Base-by-base conservation (phyloP, 1,140 invertebrate species). In the Cherax destructor region DNA sequence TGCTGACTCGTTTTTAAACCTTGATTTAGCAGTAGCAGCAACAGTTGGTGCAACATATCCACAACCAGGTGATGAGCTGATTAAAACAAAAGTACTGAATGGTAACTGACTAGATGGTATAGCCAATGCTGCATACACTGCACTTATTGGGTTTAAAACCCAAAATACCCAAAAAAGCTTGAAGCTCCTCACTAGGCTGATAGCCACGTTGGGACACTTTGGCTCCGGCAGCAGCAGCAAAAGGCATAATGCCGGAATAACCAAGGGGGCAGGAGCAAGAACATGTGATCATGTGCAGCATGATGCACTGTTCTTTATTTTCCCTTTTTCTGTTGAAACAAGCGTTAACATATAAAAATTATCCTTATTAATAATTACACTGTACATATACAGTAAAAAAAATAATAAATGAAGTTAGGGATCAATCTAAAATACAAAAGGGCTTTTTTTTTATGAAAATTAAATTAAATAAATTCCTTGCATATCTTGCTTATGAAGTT, bases 141-240 rank as follows among this genome's bases (percentile, higher is more conserved):
- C 21, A 21, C 13, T 11, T 65, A 11, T 65, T 65, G 61, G 21
- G 21, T 65, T 41, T 41, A 65, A 3, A 21, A 65, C 1, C 61
- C 13, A 65, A 18, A 1, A 21, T 65, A 65, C 61, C 61, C 61
- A 65, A 65, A n/a, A 21, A 65, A 3, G 21, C 5, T 65, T 16
- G 5, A 5, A 6, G 16, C 21, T 9, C 77, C 21, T 79, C 47
- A 13, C 47, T 89, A 89, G 41, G 80, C 47, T n/a, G 61, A 47
- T 89, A 89, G n/a, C 87, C 87, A 47, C 87, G 79, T 89, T 89
- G 87, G 79, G 76, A 80, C 87, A 89, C 69, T 89, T 89, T 49
- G 87, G 87, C 10, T 89, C 79, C 87, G 87, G 65, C 87, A 89
- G 87, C 87, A 89, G 87, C 87, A 89, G 65, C 79, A 83, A 61